Evolutionary conservation across 2,113 vertebrate species (phyloP), one percentile per base, ranked within the genome.

Genomic region (Xiphophorus maculatus): DNA sequence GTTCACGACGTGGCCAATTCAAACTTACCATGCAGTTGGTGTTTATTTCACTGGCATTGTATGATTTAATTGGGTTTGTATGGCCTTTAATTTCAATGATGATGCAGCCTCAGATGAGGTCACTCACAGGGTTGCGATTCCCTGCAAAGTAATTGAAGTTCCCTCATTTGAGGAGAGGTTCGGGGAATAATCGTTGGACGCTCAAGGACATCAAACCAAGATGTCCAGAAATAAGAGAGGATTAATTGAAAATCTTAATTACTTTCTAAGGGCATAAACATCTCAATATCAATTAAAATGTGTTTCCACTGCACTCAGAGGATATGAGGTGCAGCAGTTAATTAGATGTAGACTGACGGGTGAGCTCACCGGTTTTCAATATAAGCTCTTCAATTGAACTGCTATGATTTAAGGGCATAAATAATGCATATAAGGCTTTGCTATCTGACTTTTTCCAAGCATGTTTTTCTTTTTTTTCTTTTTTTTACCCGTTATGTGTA

Each of bases 211-310:
- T 86, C 17, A 81, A 92, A 89, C 87, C 91, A 87, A 94, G 94
- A 95, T 93, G 92, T 95, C 94, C 92, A 93, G 93, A 95, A 95
- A 94, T 95, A 89, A 94, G 91, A 93, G 84, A 62, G 93, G 94
- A 95, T 95, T 95, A 94, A 95, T 95, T 95, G 94, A 95, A 94
- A 94, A 93, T 94, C 93, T 93, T 94, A 94, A 94, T 94, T 94
- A 94, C 94, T 94, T 94, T 94, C 93, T 90, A 79, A 94, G 93
- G 94, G 94, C 93, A 95, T 93, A 95, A 95, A 95, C 93, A 94
- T 95, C 94, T 95, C 93, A 93, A 94, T 95, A 95, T 95, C 93
- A 94, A 94, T 94, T 94, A 94, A 94, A 94, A 94, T 86, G 90
- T 91, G 94, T 95, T 94, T 94, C 89, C 89, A 88, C 83, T 90